phyloP scores from a whole-genome alignment of 1,140 invertebrate species.

The Macrotrachela quadricornifera region DNA sequence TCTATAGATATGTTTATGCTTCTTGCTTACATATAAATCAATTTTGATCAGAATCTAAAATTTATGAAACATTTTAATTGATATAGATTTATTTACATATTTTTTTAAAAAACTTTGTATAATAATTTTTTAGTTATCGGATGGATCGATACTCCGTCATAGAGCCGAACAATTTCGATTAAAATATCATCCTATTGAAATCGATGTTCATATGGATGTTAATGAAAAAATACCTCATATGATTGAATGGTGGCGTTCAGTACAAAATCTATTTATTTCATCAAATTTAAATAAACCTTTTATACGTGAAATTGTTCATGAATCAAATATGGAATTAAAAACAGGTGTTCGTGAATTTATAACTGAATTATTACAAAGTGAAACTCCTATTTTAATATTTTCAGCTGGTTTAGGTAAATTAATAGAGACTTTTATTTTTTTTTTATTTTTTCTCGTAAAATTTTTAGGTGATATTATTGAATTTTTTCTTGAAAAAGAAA shows the following conservation, averaged over 20 bases:
- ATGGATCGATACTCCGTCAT: too few relatives aligned
- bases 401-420: constrained; percentile 62
- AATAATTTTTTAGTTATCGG: too few relatives aligned
- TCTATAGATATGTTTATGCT: too few relatives aligned
- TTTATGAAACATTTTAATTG: too few relatives aligned
- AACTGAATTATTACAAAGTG: constrained; percentile 12
- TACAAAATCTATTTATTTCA: neutral
- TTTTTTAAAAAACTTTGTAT: too few relatives aligned
- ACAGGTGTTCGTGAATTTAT: constrained; percentile 14
- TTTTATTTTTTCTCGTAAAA: too few relatives aligned
- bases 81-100: too few relatives aligned
- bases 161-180: constrained; percentile 16
- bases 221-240: constrained; percentile 51
- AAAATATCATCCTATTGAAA: constrained; percentile 65
- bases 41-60: too few relatives aligned
- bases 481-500: too few relatives aligned
- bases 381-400: constrained; percentile 68
- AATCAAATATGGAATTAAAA: constrained; percentile 18
- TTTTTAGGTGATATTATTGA: too few relatives aligned
- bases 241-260: constrained; percentile 47
- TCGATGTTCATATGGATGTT: constrained; percentile 46
- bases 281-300: neutral
- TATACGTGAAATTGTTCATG: constrained; percentile 27
- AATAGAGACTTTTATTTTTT: too few relatives aligned
- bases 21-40: too few relatives aligned